Base-by-base conservation (phyloP, 2,888 invertebrate species). In the Leuctra nigra region DNA sequence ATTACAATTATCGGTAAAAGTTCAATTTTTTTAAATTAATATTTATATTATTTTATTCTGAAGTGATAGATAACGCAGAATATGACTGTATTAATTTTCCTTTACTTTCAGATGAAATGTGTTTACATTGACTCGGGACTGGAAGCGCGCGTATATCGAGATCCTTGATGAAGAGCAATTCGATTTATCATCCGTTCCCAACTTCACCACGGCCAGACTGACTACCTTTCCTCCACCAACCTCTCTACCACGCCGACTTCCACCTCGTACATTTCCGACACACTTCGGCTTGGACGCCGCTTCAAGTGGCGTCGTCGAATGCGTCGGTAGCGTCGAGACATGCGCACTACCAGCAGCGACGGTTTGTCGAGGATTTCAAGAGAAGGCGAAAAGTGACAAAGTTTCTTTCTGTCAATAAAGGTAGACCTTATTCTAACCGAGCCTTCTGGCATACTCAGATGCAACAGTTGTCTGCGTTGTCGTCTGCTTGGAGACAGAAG, bases 401-500 rank as follows among this genome's bases (percentile, higher is more conserved):
- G 50, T 33, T 29, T 50, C 50, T 11, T 33, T 35, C 50, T 50
- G 50, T 50, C 50, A 50, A 50, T 50, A 50, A 35, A 50, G 29
- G 50, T 50, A 35, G 35, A 50, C 50, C 50, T 14, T 41, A n/a
- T 29, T 33, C 20, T 18, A 50, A 11, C 33, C 20, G 33, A 33
- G 35, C 4, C 50, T 11, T 35, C 35, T 16, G 29, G 35, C 4
- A 33, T 11, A 33, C 35, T 16, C 14, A 48, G 29, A 33, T 20
- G 50, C 50, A 50, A 50, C 50, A 50, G 50, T 50, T 50, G 50
- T 25, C 44, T 23, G 20, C 29, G 11, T 29, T 7, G 29, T 11
- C 29, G n/a, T n/a, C n/a, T n/a, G n/a, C n/a, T n/a, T n/a, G n/a
- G n/a, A n/a, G n/a, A n/a, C n/a, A n/a, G n/a, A n/a, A n/a, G n/a